phyloP scores from a whole-genome alignment of 2,888 invertebrate species.

The Asteroscopus sphinx region DNA sequence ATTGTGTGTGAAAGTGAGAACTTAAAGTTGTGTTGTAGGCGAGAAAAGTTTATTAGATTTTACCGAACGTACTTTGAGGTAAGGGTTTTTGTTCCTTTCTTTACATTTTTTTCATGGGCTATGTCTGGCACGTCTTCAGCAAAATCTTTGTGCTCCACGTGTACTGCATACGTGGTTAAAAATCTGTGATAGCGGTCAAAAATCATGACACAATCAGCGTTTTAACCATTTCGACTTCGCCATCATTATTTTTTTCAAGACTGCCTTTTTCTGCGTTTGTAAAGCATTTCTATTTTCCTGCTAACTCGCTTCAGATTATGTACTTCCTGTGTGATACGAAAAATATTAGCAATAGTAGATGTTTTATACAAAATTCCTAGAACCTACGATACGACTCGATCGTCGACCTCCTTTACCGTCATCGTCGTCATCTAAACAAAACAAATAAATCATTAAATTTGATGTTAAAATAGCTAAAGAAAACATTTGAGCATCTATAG shows the following conservation, averaged over 20 bases:
- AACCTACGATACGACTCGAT: background rate
- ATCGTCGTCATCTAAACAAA: too few relatives aligned
- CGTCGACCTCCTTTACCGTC: background rate
- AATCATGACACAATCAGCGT: slow-evolving; percentile 2
- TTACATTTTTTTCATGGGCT: slow-evolving; percentile 61
- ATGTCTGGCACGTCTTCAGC: slow-evolving; percentile 57
- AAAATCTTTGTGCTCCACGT: slow-evolving; percentile 67
- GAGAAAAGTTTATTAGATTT: slow-evolving; percentile 72
- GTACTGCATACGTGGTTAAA: slow-evolving; percentile 65
- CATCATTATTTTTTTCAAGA: background rate
- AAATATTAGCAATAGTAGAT: background rate
- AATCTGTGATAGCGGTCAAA: background rate
- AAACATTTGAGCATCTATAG: slow-evolving; percentile 21
- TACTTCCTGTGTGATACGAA: background rate
- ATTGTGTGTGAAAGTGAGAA: slow-evolving; percentile 78
- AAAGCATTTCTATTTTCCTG: slow-evolving; percentile 31
- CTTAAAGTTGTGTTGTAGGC: slow-evolving; percentile 69
- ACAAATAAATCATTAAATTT: too few relatives aligned
- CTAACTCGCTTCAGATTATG: background rate
- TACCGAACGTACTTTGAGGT: slow-evolving; percentile 80
- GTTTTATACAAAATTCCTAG: background rate
- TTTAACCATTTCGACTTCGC: background rate
- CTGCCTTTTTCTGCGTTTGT: background rate
- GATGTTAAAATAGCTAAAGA: background rate
- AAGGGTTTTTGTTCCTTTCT: slow-evolving; percentile 67